phyloP scores from a whole-genome alignment of 2,797 vertebrate genomes.

The Gambelia wislizenii region DNA sequence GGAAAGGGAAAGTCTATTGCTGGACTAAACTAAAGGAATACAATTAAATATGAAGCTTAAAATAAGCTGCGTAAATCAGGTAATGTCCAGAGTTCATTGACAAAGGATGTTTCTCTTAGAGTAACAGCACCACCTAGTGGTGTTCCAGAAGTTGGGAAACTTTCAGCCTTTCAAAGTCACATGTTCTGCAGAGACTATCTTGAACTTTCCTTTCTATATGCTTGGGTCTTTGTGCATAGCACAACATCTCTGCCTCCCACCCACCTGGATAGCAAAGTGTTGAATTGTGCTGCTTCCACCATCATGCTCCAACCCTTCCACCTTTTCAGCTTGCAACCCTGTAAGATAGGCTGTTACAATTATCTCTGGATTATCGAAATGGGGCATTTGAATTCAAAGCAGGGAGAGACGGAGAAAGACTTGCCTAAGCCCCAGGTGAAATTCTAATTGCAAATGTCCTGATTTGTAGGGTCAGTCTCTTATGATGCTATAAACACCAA shows the following conservation, averaged over 20 bases:
- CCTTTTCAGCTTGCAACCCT: neutral
- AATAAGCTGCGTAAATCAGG: no score
- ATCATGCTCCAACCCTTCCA: neutral
- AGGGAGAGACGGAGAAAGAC: no score
- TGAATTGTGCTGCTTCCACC: neutral
- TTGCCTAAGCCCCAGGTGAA: neutral
- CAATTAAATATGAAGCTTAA: neutral
- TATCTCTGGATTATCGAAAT: neutral
- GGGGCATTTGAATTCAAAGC: accelerated
- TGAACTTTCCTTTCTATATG: neutral
- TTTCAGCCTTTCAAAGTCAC: neutral
- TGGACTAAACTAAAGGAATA: neutral
- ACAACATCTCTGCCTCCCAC: neutral
- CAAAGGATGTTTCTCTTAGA: neutral
- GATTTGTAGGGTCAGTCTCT: neutral
- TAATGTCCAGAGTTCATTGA: neutral
- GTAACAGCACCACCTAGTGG: neutral
- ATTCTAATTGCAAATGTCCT: neutral
- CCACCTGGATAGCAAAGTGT: neutral
- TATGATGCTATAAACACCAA: neutral
- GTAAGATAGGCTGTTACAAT: neutral
- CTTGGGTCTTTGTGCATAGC: neutral
- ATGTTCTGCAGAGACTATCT: neutral
- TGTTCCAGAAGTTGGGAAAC: neutral
- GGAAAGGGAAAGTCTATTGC: neutral